phyloP scores from a whole-genome alignment of 2,797 vertebrate genomes.

The Perdix hodgsoniae region DNA sequence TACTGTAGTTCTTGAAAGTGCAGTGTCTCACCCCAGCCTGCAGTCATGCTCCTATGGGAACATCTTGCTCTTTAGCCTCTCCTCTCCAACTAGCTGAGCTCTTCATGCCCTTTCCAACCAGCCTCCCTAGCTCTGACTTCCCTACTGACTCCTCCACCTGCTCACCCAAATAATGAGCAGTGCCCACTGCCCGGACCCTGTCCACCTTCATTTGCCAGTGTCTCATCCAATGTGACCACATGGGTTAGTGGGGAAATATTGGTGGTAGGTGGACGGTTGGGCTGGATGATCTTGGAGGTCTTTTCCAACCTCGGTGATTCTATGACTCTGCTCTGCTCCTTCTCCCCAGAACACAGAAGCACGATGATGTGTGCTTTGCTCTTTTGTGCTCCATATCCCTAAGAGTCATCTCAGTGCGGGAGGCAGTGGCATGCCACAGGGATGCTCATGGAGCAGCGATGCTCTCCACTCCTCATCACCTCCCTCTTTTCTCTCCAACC shows the following conservation, averaged over 20 bases:
- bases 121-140: not conserved
- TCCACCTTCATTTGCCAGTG: not conserved
- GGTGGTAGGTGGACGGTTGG: no score
- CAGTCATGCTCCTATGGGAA: not conserved
- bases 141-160: not conserved
- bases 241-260: no score
- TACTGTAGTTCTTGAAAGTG: slow-evolving; percentile 62
- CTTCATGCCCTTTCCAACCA: not conserved
- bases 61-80: not conserved
- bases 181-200: not conserved
- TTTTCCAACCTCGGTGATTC: no score
- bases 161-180: not conserved
- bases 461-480: not conserved
- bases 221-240: not conserved
- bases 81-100: not conserved
- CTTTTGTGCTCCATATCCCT: not conserved
- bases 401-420: not conserved
- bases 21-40: slow-evolving; percentile 2
- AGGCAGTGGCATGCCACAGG: not conserved
- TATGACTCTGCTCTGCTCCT: not conserved
- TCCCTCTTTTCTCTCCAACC: not conserved
- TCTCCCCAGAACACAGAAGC: slow-evolving; percentile 20
- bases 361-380: slow-evolving; percentile 30
- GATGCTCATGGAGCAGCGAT: fast-evolving
- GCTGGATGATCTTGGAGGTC: no score